Conservation (phyloP, 2,888 invertebrate species). For the Mantis religiosa region DNA sequence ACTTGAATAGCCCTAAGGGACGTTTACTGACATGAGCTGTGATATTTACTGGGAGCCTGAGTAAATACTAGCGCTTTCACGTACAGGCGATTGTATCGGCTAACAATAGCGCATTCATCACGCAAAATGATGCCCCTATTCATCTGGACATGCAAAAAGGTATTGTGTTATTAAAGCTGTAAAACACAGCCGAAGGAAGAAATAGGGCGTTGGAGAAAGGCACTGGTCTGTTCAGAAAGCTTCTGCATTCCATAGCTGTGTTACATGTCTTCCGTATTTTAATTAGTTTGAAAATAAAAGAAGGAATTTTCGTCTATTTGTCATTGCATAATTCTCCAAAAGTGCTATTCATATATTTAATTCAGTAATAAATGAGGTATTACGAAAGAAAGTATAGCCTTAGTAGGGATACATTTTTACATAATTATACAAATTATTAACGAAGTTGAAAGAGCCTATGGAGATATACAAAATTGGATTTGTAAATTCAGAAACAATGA, state of each 20-base stretch:
- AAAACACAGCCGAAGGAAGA: neutral
- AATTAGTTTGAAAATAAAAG: no score
- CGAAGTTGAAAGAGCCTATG: no score
- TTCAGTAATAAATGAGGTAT: no score
- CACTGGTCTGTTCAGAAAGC: neutral
- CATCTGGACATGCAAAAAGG: neutral
- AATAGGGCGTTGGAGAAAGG: neutral
- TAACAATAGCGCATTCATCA: neutral
- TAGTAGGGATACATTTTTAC: no score
- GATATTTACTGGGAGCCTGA: neutral
- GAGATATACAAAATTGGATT: no score
- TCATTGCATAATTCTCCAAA: no score
- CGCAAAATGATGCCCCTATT: neutral
- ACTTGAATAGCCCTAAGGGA: neutral
- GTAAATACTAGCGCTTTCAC: neutral
- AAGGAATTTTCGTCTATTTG: no score
- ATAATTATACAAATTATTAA: no score
- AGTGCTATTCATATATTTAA: no score
- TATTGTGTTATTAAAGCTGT: neutral
- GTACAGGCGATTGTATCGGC: neutral
- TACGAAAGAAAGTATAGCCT: no score
- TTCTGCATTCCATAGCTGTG: neutral
- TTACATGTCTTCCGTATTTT: no score
- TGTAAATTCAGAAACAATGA: no score
- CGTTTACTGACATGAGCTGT: neutral